phyloP scores from a whole-genome alignment of 2,113 vertebrate species.

The Benitochromis conjunctus region DNA sequence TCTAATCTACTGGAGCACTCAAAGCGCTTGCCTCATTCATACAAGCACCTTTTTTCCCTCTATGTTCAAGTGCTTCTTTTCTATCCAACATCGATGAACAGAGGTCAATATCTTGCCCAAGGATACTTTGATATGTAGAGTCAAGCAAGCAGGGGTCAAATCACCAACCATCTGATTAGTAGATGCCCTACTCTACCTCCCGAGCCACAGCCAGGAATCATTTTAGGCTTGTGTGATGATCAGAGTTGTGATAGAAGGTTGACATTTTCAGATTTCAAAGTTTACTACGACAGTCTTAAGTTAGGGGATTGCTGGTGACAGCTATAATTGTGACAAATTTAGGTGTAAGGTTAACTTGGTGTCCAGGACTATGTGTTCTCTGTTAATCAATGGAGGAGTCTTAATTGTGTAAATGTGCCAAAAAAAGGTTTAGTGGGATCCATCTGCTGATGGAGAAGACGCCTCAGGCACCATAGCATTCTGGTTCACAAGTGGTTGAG shows the following conservation, averaged over 20 bases:
- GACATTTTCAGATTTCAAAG: neutral
- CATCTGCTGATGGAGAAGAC: neutral
- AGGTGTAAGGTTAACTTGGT: neutral
- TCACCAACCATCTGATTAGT: neutral
- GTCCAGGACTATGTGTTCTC: neutral
- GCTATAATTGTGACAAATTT: neutral
- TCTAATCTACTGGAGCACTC: neutral
- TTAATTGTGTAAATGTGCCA: neutral
- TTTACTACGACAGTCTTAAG: neutral
- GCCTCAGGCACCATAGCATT: neutral
- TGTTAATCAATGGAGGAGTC: neutral
- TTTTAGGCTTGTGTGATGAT: neutral
- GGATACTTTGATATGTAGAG: neutral
- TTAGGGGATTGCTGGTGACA: neutral
- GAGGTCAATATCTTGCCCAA: neutral
- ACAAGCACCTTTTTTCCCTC: accelerated
- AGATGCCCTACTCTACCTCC: neutral
- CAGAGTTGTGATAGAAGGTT: neutral
- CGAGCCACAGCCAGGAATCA: neutral
- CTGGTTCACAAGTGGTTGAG: neutral
- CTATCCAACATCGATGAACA: neutral
- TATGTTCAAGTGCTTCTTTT: neutral
- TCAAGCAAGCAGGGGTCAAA: neutral
- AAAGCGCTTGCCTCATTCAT: neutral
- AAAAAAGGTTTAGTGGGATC: neutral